Conservation (phyloP, 1,140 invertebrate species). For the Heliconius melpomene region DNA sequence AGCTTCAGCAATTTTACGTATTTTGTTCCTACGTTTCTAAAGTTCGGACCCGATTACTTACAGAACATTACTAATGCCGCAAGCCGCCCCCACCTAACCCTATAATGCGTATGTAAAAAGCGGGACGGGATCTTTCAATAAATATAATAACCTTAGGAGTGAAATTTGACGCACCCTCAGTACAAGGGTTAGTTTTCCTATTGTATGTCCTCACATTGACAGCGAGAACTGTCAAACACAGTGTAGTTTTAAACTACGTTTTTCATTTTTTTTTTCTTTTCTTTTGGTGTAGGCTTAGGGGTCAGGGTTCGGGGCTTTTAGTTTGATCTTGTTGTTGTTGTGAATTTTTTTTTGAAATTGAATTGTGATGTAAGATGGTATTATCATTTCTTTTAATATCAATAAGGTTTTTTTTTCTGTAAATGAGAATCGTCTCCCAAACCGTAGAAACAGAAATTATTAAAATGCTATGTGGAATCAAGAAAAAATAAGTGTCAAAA, state of each 20-base stretch:
- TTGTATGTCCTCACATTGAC: conserved; percentile 68
- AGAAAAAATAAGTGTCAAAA: too few species aligned
- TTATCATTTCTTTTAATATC: not conserved
- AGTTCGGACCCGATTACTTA: conserved; percentile 31
- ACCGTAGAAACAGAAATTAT: too few species aligned
- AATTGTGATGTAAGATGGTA: not conserved
- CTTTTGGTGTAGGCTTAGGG: not conserved
- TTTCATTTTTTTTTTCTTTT: conserved; percentile 62
- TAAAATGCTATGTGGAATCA: too few species aligned
- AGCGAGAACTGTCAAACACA: conserved; percentile 79
- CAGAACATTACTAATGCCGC: conserved; percentile 36
- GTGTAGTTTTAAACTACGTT: conserved; percentile 74
- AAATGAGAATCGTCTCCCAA: too few species aligned
- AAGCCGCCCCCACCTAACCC: conserved; percentile 53
- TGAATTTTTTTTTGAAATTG: conserved; percentile 4
- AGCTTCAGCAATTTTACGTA: not conserved
- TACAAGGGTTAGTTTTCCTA: conserved; percentile 55
- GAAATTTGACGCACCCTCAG: conserved; percentile 72
- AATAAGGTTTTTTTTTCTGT: too few species aligned
- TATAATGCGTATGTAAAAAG: conserved; percentile 56
- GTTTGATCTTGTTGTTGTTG: conserved; percentile 1
- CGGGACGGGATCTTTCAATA: conserved; percentile 69
- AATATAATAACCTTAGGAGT: conserved; percentile 61
- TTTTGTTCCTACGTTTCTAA: conserved; percentile 1
- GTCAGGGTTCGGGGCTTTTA: not conserved